Evolutionary conservation across 1,140 invertebrate genomes (phyloP).

Genomic region (Popillia japonica): DNA sequence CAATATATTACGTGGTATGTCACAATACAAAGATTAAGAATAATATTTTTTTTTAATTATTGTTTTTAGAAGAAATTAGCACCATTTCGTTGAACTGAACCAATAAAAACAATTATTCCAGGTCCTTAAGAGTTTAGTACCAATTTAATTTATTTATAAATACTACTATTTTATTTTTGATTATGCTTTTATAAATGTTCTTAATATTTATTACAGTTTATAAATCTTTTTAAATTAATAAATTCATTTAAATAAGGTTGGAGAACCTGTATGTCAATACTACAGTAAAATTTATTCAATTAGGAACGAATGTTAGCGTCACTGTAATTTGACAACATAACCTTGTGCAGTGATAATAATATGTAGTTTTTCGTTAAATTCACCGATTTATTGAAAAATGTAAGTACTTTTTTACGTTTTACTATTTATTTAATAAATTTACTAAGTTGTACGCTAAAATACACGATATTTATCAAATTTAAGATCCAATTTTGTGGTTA

Average conservation of each 20-base stretch:
- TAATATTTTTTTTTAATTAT: slow-evolving; percentile 16
- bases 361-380: not conserved
- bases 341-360: not conserved
- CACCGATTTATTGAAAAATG: not conserved
- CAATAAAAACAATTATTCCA: slow-evolving; percentile 32
- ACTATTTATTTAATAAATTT: not conserved
- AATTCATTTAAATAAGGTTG: too few relatives aligned
- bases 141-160: too few relatives aligned
- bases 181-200: too few relatives aligned
- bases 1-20: too few relatives aligned
- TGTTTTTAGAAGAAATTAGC: slow-evolving; percentile 37
- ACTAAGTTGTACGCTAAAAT: too few relatives aligned
- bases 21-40: slow-evolving; percentile 25
- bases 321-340: not conserved
- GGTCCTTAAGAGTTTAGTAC: not conserved
- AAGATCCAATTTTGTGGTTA: not conserved
- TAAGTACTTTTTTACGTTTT: not conserved
- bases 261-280: too few relatives aligned
- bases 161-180: too few relatives aligned
- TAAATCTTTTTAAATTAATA: too few relatives aligned
- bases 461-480: not conserved
- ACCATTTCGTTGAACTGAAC: slow-evolving; percentile 34
- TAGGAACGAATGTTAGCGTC: not conserved
- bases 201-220: too few relatives aligned
- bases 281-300: not conserved